Evolutionary conservation across 2,113 vertebrate species (phyloP).

Genomic region (Macquaria australasica): DNA sequence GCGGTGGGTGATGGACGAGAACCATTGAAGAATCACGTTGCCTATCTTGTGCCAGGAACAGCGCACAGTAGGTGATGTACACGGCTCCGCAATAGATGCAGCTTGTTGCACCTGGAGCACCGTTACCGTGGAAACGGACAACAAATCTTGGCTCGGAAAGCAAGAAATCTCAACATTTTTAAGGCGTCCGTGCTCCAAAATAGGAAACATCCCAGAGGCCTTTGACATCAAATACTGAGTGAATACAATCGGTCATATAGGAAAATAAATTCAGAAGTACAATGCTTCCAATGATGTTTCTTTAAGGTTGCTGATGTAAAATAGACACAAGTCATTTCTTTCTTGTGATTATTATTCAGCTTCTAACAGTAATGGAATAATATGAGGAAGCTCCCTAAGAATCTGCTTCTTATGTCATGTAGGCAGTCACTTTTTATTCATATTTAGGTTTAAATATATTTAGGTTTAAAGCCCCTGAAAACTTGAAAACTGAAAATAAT

Average conservation of each 20-base stretch:
- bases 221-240: background rate
- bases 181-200: background rate
- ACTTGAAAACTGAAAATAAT: too few species aligned
- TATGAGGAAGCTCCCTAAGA: too few species aligned
- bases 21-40: background rate
- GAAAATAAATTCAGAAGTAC: background rate
- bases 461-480: too few species aligned
- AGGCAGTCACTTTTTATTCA: too few species aligned
- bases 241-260: background rate
- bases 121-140: slow-evolving; percentile 37
- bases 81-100: background rate
- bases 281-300: too few species aligned
- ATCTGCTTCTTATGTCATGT: too few species aligned
- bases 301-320: too few species aligned
- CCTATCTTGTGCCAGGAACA: background rate
- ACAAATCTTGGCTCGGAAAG: slow-evolving; percentile 7
- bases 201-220: background rate
- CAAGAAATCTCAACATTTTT: background rate
- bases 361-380: too few species aligned
- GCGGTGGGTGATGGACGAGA: background rate
- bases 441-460: too few species aligned
- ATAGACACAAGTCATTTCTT: too few species aligned
- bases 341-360: too few species aligned
- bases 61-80: background rate
- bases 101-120: slow-evolving; percentile 12